phyloP scores from a whole-genome alignment of 2,113 vertebrate genomes.

The Nycticryphes semicollaris region DNA sequence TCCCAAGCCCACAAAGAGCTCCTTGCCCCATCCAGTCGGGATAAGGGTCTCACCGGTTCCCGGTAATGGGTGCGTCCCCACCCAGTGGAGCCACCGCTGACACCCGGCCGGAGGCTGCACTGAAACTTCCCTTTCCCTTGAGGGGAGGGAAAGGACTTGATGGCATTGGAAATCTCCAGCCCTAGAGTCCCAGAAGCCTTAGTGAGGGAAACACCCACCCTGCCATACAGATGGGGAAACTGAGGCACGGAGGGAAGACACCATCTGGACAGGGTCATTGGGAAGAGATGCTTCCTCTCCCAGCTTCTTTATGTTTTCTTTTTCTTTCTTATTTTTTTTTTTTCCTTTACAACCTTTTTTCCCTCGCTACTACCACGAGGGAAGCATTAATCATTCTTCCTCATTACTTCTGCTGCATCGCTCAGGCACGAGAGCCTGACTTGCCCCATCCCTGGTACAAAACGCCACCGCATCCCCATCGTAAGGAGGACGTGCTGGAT shows the following conservation, averaged over 20 bases:
- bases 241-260: accelerated
- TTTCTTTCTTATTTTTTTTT: too few species aligned
- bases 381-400: neutral
- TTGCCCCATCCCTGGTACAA: neutral
- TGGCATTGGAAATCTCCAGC: accelerated
- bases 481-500: neutral
- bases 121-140: neutral
- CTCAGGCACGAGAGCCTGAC: neutral
- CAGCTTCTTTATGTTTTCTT: neutral
- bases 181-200: accelerated
- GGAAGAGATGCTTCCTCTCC: neutral
- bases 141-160: accelerated
- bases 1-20: neutral
- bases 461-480: neutral
- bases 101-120: accelerated
- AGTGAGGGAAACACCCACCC: accelerated
- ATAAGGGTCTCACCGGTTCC: accelerated
- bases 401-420: neutral
- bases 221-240: neutral
- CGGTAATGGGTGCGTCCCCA: neutral
- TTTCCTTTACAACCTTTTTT: too few species aligned
- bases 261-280: accelerated
- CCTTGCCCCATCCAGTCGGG: neutral
- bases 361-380: accelerated
- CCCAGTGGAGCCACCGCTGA: neutral